Percentiles rank a stretch among this genome's conserved stretches.
Conservation (phyloP, 2,797 vertebrate genomes). For the Peromyscus nudipes region DNA sequence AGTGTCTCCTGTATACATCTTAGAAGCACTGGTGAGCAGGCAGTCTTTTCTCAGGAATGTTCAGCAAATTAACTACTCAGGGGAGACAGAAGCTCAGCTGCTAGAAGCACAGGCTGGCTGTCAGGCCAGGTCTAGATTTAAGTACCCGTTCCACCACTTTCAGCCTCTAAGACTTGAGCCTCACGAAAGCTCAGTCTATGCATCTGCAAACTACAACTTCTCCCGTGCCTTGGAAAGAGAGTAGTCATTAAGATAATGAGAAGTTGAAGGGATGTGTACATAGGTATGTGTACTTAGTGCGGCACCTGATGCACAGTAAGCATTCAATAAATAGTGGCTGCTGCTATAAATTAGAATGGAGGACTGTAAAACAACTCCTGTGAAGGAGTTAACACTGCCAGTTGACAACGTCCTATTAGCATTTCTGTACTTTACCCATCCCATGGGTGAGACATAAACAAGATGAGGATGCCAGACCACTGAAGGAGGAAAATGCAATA, state of each 20-base stretch:
- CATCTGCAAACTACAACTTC: neutral
- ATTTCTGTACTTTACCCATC: slow-evolving; percentile 1
- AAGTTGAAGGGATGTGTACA: neutral
- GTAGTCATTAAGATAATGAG: neutral
- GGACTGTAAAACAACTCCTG: slow-evolving; percentile 7
- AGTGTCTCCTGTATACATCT: slow-evolving; percentile 54
- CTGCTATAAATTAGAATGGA: slow-evolving; percentile 33
- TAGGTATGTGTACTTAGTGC: neutral
- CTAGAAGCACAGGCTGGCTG: neutral
- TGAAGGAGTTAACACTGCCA: neutral
- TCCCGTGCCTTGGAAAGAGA: neutral
- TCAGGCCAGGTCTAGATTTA: slow-evolving; percentile 21
- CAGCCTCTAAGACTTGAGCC: neutral
- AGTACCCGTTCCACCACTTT: slow-evolving; percentile 42
- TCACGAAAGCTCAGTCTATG: slow-evolving; percentile 34
- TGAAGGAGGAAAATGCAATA: neutral
- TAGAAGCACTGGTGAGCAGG: slow-evolving; percentile 62
- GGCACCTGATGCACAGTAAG: neutral
- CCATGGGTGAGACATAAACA: neutral
- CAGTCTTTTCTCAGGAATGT: slow-evolving; percentile 48
- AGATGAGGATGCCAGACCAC: neutral
- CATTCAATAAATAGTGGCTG: slow-evolving; percentile 48
- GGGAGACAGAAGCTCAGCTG: neutral
- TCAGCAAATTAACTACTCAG: slow-evolving; percentile 63
- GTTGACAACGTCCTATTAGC: neutral